phyloP scores from a whole-genome alignment of 2,888 invertebrate genomes.

The Plagodis pulveraria region DNA sequence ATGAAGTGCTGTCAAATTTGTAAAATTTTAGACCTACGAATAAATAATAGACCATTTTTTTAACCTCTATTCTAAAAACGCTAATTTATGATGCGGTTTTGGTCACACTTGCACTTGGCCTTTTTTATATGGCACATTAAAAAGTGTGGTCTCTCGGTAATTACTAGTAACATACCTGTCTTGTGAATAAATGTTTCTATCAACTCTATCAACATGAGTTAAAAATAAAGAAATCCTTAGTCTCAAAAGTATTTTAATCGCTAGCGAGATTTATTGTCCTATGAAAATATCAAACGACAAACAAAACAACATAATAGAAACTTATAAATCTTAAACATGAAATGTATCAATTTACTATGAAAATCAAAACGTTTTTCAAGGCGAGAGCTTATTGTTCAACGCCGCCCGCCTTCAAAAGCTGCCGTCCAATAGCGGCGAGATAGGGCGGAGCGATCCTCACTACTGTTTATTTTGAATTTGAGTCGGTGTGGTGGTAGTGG shows the following conservation, averaged over 20 bases:
- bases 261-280: slow-evolving; percentile 37
- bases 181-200: too few relatives aligned
- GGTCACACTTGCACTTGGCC: too few relatives aligned
- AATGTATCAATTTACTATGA: slow-evolving; percentile 65
- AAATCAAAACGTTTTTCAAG: slow-evolving; percentile 47
- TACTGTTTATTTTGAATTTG: slow-evolving; percentile 58
- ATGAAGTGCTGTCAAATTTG: too few relatives aligned
- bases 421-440: slow-evolving; percentile 57
- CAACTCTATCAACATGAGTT: neutral
- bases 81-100: too few relatives aligned
- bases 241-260: slow-evolving; percentile 36
- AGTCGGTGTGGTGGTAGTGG: slow-evolving; percentile 35
- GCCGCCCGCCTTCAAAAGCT: slow-evolving; percentile 57
- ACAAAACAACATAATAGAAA: slow-evolving; percentile 45
- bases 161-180: too few relatives aligned
- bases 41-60: too few relatives aligned
- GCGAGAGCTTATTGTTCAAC: slow-evolving; percentile 35
- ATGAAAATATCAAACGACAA: slow-evolving; percentile 47
- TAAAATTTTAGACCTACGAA: too few relatives aligned
- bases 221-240: slow-evolving; percentile 26
- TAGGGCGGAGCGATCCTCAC: slow-evolving; percentile 62
- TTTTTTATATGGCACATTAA: too few relatives aligned
- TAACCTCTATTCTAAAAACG: too few relatives aligned
- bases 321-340: slow-evolving; percentile 50
- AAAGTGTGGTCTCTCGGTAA: too few relatives aligned